These are phyloP conservation scores for Malurus leucopterus DNA, from an alignment of 2,797 vertebrate species.

Conservation along the genomic window DNA sequence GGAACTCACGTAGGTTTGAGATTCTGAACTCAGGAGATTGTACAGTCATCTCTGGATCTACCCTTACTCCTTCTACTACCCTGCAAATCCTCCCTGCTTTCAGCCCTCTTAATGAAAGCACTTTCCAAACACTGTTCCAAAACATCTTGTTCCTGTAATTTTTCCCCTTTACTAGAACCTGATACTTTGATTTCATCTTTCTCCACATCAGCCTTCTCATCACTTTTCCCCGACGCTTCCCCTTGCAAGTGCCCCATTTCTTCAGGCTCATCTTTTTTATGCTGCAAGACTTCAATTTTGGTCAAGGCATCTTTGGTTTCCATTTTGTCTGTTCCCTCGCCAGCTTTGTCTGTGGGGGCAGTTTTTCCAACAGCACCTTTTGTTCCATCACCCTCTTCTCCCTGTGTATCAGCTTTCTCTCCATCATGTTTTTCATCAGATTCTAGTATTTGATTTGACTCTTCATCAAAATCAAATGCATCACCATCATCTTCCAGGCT, in stretches of 20 bases:
- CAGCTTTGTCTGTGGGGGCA: background rate
- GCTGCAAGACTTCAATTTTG: background rate
- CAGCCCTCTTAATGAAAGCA: background rate
- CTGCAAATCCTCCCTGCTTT: constrained; percentile 50
- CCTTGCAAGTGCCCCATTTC: background rate
- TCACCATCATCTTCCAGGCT: constrained; percentile 56
- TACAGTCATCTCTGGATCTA: constrained; percentile 87
- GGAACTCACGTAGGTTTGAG: background rate
- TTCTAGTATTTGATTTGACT: constrained; percentile 44
- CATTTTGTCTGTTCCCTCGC: background rate
- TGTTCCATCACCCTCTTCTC: background rate
- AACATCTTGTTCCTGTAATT: background rate
- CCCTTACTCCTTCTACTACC: constrained; percentile 71
- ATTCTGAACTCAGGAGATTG: constrained; percentile 73
- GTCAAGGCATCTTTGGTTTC: background rate
- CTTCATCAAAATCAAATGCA: constrained; percentile 67
- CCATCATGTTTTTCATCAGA: background rate
- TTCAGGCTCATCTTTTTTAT: background rate
- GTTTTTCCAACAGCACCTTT: background rate
- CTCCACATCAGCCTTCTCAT: background rate
- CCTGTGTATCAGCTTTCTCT: background rate
- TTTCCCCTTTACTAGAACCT: background rate
- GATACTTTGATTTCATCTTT: background rate
- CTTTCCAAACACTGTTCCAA: background rate
- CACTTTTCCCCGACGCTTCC: background rate